phyloP scores from a whole-genome alignment of 2,113 vertebrate genomes.

The Fukomys damarensis region DNA sequence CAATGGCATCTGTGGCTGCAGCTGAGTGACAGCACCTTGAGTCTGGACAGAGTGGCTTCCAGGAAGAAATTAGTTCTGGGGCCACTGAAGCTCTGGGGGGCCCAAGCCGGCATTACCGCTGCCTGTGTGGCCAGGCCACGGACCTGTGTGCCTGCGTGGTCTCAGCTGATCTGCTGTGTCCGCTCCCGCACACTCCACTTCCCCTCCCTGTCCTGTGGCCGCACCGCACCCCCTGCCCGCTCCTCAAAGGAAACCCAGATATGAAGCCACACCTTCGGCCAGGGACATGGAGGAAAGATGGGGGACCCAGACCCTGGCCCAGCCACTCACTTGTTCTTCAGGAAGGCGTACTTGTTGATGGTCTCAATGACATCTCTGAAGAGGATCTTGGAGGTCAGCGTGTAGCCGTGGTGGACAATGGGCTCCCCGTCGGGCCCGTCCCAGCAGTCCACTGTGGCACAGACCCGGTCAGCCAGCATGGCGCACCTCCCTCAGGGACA shows the following conservation, averaged over 20 bases:
- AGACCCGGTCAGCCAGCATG: background rate
- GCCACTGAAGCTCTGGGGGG: rapidly evolving
- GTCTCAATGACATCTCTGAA: conserved; percentile 98
- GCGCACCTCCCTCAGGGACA: no score
- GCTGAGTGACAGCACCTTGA: background rate
- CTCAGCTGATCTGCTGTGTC: rapidly evolving
- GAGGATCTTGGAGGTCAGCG: conserved; percentile 98
- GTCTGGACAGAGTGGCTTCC: background rate
- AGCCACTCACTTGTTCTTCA: conserved; percentile 94
- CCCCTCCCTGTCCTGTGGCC: background rate
- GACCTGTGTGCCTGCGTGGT: rapidly evolving
- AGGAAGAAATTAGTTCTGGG: background rate
- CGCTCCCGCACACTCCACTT: rapidly evolving
- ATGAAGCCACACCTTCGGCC: background rate
- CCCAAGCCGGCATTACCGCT: rapidly evolving
- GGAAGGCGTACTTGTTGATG: conserved; percentile 98
- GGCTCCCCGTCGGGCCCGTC: conserved; percentile 97
- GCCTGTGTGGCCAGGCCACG: background rate
- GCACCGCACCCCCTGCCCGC: background rate
- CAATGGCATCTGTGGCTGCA: background rate
- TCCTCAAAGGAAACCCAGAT: background rate
- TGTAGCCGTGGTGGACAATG: conserved; percentile 98
- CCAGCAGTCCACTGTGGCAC: conserved; percentile 95
- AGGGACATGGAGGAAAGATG: background rate
- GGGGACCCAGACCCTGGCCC: background rate